Percentiles rank a stretch among this genome's conserved stretches.
These are phyloP conservation scores for Abrostola triplasia DNA, from an alignment of 2,888 invertebrate species.

Conservation along the genomic window DNA sequence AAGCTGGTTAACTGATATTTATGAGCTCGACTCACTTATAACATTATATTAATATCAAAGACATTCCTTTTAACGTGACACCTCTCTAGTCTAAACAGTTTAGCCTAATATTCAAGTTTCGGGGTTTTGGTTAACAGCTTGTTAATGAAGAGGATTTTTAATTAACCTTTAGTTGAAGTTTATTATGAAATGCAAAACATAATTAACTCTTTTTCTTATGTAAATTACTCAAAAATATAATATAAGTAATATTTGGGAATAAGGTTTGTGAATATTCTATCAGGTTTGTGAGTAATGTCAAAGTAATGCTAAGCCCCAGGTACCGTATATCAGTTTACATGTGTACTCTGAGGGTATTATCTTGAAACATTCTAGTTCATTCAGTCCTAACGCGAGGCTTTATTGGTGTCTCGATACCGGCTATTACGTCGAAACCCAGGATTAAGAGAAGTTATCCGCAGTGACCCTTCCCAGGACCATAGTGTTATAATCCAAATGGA, in stretches of 20 bases:
- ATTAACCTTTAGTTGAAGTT: constrained; percentile 10
- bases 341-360: constrained; percentile 43
- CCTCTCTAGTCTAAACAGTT: constrained; percentile 18
- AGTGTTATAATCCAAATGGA: constrained; percentile 74
- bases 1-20: constrained; percentile 65
- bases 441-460: constrained; percentile 72
- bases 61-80: constrained; percentile 41
- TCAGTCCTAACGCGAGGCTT: constrained; percentile 70
- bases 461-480: constrained; percentile 70
- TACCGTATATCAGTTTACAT: constrained; percentile 16
- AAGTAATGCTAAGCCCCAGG: neutral
- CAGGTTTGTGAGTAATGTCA: neutral
- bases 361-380: constrained; percentile 66
- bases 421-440: constrained; percentile 74
- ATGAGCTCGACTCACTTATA: constrained; percentile 37
- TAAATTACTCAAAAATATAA: too few relatives aligned
- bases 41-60: constrained; percentile 41
- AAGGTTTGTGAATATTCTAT: neutral
- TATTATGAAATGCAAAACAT: constrained; percentile 3
- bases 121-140: constrained; percentile 29
- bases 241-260: neutral
- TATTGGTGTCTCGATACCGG: constrained; percentile 77
- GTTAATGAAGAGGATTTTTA: constrained; percentile 29
- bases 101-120: neutral
- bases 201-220: neutral